Base-by-base conservation (phyloP, 2,888 invertebrate genomes). In the Agrotis puta region DNA sequence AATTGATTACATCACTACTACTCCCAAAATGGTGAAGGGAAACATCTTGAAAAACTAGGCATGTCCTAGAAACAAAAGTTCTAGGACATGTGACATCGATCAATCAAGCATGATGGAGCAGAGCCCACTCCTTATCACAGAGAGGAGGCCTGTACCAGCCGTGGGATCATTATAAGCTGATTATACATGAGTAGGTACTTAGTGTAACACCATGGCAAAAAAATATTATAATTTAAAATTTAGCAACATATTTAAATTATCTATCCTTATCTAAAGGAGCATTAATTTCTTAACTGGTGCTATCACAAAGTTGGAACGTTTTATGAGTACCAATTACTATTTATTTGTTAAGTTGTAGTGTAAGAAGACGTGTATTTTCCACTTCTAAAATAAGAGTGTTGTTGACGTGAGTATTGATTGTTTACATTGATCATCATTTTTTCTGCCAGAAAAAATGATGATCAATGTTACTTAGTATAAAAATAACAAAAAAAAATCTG, bases 181-280 rank as follows among this genome's bases (percentile, higher is more conserved):
- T n/a, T 18, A 27, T 51, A 43, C 14, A 54, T 14, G 13, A 3
- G 18, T 5, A 50, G 13, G 7, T 24, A 62, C 16, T 20, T 18
- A 33, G 54, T 33, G 13, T 56, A 33, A 13, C 33, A 20, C 33
- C 33, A 1, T 39, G n/a, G 24, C 11, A 20, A 27, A 70, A 9
- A 20, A 27, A 70, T 56, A 33, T 9, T 70, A 18, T 43, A 45
- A 50, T 72, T 9, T 70, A 18, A 27, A 45, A 50, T 72, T 50
- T 6, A 57, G 33, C 57, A 51, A 16, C 24, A 22, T n/a, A 54
- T 59, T 59, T 33, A 67, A 77, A 72, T 77, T 88, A 88, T 88
- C 88, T 22, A 6, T 59, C 63, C 62, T 74, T 87, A 88, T 87
- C 87, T 82, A 69, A 39, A 56, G 39, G 50, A 67, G 79, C 73